Evolutionary conservation across 2,113 vertebrate genomes (phyloP), one percentile per base, ranked within the genome.

Genomic region (Leucosticte australis): DNA sequence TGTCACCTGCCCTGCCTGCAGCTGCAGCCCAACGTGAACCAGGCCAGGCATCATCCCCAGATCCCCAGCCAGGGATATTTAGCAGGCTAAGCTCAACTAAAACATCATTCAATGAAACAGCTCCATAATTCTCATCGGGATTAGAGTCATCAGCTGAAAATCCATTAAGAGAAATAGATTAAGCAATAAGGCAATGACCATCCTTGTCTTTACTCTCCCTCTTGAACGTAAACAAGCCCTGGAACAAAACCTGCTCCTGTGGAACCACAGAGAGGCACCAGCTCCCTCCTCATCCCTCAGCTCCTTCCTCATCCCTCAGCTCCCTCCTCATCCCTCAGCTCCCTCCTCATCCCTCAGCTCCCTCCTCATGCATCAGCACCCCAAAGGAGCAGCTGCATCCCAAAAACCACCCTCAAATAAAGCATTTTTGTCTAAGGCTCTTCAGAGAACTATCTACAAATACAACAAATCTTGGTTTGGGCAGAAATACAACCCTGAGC

Each of bases 121-220:
- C 94, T 64, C 90, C 71, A 14, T 94, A 93, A 97, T 97, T 97
- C 96, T 39, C 96, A 5, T 49, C 3, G 56, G 94, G 96, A 97
- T 96, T 96, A 96, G 88, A 95, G 92, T 70, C 89, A 93, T 93
- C 92, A 85, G 12, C 84, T 69, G 87, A 41, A 95, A 97, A 95
- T 73, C 97, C 94, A 95, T 95, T 89, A 87, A 63, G 93, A 92
- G 91, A 87, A 94, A 57, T 9, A 92, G 96, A 96, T 96, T 95
- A 97, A 95, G 94, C 95, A 89, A 70, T 35, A 74, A 63, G 77
- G 96, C 93, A 94, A 84, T 37, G 92, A 42, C 87, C 78, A 70
- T 56, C 81, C 70, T 70, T 74, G 73, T 64, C 87, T 86, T 79
- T 82, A 68, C 87, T 90, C 83, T 88, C 83, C 70, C 87, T 83